Evolutionary conservation across 2,888 invertebrate genomes (phyloP), one percentile per base, ranked within the genome.

Genomic region (Heliconius aoede): DNA sequence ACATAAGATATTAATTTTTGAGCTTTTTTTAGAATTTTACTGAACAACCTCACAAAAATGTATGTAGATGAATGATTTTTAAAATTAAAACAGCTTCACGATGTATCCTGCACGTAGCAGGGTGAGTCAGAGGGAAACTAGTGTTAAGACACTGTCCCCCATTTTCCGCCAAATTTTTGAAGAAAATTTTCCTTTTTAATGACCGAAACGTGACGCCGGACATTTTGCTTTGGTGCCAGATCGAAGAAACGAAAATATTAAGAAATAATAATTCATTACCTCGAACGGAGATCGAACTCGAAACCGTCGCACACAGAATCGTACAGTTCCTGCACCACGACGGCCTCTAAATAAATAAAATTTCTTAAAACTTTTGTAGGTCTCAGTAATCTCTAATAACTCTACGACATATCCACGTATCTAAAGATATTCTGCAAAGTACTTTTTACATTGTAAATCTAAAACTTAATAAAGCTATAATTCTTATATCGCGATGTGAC

Each of bases 401-500:
- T 36, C 36, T 36, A 11, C 36, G 36, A 11, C 11, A 36, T 36
- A 36, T 11, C 36, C 36, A 2, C 36, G 1, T 36, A 36, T 11
- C 9, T 36, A 11, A 11, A 55, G 4, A 9, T 51, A n/a, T 55
- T 55, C n/a, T n/a, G 55, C 55, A 55, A 46, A 18, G 18, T 46
- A 46, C 1, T 40, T 13, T 21, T 9, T 51, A 69, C 13, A 69
- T 60, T 72, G 36, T 72, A 72, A 60, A 60, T 26, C 32, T 28
- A 46, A 78, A 79, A 76, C 46, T 76, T 79, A 77, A 79, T 78
- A 78, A 79, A 78, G 78, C 62, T 78, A 79, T 78, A 79, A 77
- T 76, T 78, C 78, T 71, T 72, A 74, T 65, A 78, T 72, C 71
- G 51, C 60, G 72, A 74, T 78, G 79, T 79, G 76, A 79, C 79